Conservation (phyloP, 2,888 invertebrate species). For the Trichopria drosophilae region DNA sequence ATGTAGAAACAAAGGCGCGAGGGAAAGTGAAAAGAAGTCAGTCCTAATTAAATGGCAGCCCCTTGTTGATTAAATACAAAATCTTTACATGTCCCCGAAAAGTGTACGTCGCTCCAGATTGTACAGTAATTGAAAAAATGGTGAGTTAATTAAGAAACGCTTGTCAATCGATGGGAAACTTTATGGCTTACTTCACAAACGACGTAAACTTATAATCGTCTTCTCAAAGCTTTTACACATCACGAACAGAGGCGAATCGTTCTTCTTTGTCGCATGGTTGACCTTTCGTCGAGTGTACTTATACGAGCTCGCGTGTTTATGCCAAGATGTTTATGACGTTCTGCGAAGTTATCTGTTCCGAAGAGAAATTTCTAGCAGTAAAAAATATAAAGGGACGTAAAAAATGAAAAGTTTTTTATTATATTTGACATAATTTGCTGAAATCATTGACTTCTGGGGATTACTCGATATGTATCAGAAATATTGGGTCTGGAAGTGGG, state of each 20-base stretch:
- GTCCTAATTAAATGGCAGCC: conserved; percentile 50
- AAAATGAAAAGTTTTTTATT: no score
- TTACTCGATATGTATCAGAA: no score
- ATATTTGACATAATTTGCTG: no score
- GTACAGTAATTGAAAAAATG: background rate
- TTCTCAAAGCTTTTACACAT: no score
- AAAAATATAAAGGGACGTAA: no score
- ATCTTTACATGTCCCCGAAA: conserved; percentile 8
- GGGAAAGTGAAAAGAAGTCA: conserved; percentile 40
- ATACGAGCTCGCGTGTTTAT: conserved; percentile 30
- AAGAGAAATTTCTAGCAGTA: no score
- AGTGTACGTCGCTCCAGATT: background rate
- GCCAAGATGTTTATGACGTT: conserved; percentile 18
- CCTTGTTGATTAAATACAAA: conserved; percentile 20
- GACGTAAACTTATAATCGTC: no score
- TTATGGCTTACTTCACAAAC: no score
- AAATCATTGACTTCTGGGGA: no score
- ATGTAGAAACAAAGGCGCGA: conserved; percentile 10
- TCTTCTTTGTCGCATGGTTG: conserved; percentile 41
- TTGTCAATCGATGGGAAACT: no score
- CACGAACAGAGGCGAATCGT: conserved; percentile 46
- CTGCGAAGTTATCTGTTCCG: conserved; percentile 7
- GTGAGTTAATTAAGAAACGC: background rate
- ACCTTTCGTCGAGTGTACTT: conserved; percentile 44
- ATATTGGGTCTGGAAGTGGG: no score